Evolutionary conservation across 2,113 vertebrate species (phyloP), one percentile per base, ranked within the genome.

Genomic region (Neotragus moschatus): DNA sequence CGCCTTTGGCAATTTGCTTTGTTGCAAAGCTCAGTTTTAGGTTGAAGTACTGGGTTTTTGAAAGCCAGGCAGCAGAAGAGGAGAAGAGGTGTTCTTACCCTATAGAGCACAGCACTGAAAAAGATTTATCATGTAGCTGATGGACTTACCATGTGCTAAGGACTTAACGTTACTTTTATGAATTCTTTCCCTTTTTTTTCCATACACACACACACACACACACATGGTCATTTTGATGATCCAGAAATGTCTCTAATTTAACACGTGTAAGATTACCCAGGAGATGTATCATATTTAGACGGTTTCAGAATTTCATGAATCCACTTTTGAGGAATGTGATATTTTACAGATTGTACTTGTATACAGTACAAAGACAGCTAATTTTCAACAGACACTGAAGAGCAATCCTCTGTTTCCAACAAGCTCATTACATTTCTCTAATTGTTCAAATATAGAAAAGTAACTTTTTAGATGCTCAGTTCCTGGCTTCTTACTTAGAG

Each of bases 261-360:
- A 95, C 86, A 92, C 30, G 51, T 84, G 92, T 90, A 70, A 80
- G 47, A 80, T 73, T 73, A 79, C 77, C 45, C 66, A 86, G 79
- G 81, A 97, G 88, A 84, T 95, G 7, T 96, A 88, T 95, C 49
- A 47, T 80, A 89, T 95, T 93, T 92, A 91, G 61, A 86, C 15
- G 30, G n/a, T 56, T 97, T 98, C 86, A 77, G 60, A 95, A 80
- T 95, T 95, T 97, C 94, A 93, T 77, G 84, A 87, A 93, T 77
- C 51, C 58, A 85, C 73, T 84, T 94, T 96, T 88, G 13, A 84
- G 30, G 77, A 94, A 97, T 66, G 88, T 95, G 92, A 84, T 82
- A 81, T n/a, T 86, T 81, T 88, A 82, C 70, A 96, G 90, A 96
- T 49, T 96, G 28, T 85, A 39, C 26, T 89, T 75, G n/a, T 51